Base-by-base conservation (phyloP, 2,113 vertebrate genomes). In the Typhlomys cinereus region DNA sequence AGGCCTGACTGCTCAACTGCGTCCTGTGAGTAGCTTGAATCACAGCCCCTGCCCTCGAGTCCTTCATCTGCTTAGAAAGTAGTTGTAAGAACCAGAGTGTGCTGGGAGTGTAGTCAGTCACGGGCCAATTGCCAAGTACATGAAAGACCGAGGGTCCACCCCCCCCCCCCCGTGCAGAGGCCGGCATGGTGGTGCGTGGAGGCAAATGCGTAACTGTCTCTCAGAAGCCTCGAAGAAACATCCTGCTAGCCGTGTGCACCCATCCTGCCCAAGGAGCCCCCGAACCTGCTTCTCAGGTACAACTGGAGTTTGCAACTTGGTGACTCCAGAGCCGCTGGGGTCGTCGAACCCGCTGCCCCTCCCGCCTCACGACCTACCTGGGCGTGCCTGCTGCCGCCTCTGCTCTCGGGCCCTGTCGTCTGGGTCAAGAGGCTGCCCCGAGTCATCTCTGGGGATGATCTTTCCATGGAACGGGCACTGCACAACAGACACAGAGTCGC, bases 391-490 rank as follows among this genome's bases (percentile, higher is more conserved):
- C 59, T 90, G 97, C 88, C 91, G 92, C 96, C 92, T 97, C 78
- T 98, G 98, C 92, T 98, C 97, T 97, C 98, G 96, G 89, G 96
- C 97, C 98, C 98, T 97, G 96, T 99, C 99, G 85, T 99, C 99
- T 0, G 97, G 94, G 18, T 96, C 97, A 20, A 98, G n/a, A 7
- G 99, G 99, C 89, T 76, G 95, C 0, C 99, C 99, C 0, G 93
- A 66, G 0, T 98, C 98, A 48, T 99, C 98, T 54, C 99, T 98
- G 21, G 99, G 99, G 94, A 99, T 76, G 78, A 99, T 99, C 74
- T 90, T 98, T 4, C 99, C 99, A 0, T 99, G 99, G 97, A 99
- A 99, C 1, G 99, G 99, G 95, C 99, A 99, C 99, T 99, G 48
- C 10, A 88, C 4, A 89, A 1, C 0, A 8, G 82, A 0, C 4